phyloP scores from a whole-genome alignment of 2,888 invertebrate species.

The Colletes collaris region DNA sequence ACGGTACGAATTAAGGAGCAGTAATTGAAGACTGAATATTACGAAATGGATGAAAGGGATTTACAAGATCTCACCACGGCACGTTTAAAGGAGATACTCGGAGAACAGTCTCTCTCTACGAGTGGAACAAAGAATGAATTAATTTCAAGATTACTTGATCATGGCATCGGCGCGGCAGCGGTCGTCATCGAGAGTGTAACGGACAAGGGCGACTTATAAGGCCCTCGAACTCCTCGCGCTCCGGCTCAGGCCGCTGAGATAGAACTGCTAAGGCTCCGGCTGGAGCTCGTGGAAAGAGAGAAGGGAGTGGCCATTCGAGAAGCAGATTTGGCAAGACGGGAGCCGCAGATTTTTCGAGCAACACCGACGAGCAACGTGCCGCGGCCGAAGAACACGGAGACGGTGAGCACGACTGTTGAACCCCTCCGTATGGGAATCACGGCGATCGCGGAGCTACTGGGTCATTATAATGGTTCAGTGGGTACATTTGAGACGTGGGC shows the following conservation, averaged over 20 bases:
- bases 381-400: not conserved
- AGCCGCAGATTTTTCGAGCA: not conserved
- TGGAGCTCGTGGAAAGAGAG: not conserved
- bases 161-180: not conserved
- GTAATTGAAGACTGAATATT: too few relatives aligned
- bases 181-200: not conserved
- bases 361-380: not conserved
- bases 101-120: not conserved
- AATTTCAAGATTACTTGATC: not conserved
- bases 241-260: not conserved
- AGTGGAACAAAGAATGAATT: slow-evolving; percentile 4
- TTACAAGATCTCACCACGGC: slow-evolving; percentile 1
- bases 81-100: not conserved
- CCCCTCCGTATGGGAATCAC: slow-evolving; percentile 3
- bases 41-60: not conserved
- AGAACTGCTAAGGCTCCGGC: not conserved
- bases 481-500: slow-evolving; percentile 4
- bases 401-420: not conserved
- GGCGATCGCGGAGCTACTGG: not conserved
- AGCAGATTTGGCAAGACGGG: slow-evolving; percentile 6
- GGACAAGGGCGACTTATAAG: not conserved
- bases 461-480: not conserved
- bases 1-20: too few relatives aligned
- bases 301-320: slow-evolving; percentile 7
- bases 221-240: not conserved